A percentile compares a stretch with the other conserved stretches of the same genome.
Evolutionary conservation across 2,888 invertebrate genomes (phyloP).

Genomic region (Eilema sororculum): DNA sequence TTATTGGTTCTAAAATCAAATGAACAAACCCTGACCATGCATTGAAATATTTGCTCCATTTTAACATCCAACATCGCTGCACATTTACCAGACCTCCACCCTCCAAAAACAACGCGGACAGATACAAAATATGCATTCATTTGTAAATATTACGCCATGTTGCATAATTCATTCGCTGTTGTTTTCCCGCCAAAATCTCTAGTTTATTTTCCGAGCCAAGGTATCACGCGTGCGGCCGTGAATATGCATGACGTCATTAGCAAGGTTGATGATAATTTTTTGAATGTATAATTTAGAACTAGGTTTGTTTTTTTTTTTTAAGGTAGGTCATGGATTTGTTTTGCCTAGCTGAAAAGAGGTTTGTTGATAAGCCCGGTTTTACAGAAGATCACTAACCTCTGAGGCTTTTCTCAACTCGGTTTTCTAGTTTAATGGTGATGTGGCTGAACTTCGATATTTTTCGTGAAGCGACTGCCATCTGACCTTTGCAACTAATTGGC

Average conservation of each 20-base stretch:
- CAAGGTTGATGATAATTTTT: conserved; percentile 57
- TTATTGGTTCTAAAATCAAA: too few species aligned
- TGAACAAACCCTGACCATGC: not conserved
- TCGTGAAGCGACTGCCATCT: too few species aligned
- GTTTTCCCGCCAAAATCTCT: conserved; percentile 52
- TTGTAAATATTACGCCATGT: conserved; percentile 65
- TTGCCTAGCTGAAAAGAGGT: not conserved
- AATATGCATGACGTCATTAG: conserved; percentile 70
- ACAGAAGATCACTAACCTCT: too few species aligned
- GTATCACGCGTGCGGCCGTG: conserved; percentile 50
- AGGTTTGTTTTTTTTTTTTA: conserved; percentile 16
- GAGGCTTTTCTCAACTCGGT: too few species aligned
- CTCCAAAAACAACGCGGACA: conserved; percentile 14
- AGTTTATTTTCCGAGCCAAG: conserved; percentile 53
- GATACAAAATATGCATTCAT: conserved; percentile 60
- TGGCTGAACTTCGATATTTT: too few species aligned
- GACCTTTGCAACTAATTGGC: too few species aligned
- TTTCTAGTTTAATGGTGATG: too few species aligned
- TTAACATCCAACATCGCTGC: not conserved
- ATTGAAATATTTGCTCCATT: not conserved
- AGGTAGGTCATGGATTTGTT: conserved; percentile 48
- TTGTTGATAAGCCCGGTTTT: too few species aligned
- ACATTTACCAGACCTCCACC: conserved; percentile 7
- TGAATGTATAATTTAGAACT: conserved; percentile 61
- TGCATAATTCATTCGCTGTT: conserved; percentile 76